Conservation (phyloP, 2,888 invertebrate genomes). For the Hydropsyche betteni region DNA sequence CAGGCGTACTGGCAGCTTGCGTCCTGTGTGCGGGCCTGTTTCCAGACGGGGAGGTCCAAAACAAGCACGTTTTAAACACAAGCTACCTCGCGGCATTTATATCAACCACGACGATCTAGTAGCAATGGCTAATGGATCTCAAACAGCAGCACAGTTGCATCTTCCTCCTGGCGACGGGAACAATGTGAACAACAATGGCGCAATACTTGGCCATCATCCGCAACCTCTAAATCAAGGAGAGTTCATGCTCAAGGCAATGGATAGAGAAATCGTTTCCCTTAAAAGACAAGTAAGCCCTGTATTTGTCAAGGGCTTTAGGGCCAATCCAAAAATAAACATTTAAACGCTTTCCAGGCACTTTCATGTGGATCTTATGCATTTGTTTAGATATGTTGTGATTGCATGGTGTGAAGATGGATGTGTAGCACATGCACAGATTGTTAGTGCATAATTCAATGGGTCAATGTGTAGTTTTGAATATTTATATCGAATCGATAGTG, state of each 20-base stretch:
- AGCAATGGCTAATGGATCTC: constrained; percentile 84
- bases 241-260: constrained; percentile 89
- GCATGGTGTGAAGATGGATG: constrained; percentile 59
- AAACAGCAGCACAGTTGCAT: constrained; percentile 60
- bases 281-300: constrained; percentile 90
- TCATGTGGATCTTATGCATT: constrained; percentile 13
- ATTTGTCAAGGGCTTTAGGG: constrained; percentile 52
- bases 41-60: constrained; percentile 67
- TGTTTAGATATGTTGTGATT: constrained; percentile 53
- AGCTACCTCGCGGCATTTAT: constrained; percentile 96
- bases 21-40: constrained; percentile 79
- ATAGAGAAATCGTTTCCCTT: constrained; percentile 91
- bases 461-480: not conserved
- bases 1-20: constrained; percentile 82
- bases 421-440: not conserved
- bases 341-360: constrained; percentile 36
- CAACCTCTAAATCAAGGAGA: constrained; percentile 74
- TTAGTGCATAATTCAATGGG: not conserved
- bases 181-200: constrained; percentile 56
- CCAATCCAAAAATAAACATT: constrained; percentile 50
- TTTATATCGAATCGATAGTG: no score
- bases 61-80: constrained; percentile 75
- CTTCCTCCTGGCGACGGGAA: constrained; percentile 29
- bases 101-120: constrained; percentile 97
- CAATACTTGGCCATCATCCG: constrained; percentile 61